Evolutionary conservation across 2,113 vertebrate genomes (phyloP), one percentile per base, ranked within the genome.

Genomic region (Tretioscincus oriximinensis): DNA sequence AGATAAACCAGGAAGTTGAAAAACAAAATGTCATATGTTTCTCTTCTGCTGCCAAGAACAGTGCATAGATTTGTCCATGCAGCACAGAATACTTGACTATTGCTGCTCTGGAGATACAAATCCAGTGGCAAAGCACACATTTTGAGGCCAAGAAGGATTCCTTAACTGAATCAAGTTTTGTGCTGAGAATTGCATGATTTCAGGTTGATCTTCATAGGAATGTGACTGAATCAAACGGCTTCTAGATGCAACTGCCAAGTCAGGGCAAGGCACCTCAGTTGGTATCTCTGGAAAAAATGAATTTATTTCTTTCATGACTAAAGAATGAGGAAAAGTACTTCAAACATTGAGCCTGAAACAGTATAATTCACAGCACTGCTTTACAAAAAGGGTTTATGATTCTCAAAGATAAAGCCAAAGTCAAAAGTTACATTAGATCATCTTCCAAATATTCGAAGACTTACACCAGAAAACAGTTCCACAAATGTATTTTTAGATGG

Each of bases 361-460:
- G 31, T 45, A 76, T 73, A 1, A 73, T 3, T 14, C 76, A 83
- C 26, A 29, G 10, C 2, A 4, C 16, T 80, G 0, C 73, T 22
- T 64, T 1, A 31, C 0, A 8, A 80, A 61, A 21, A 7, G 1
- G 77, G 61, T 4, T 4, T 60, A 54, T 47, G 9, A 70, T 20
- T 6, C 1, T 58, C 4, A 58, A 83, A 81, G 87, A 20, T 1
- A 67, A 58, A 1, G 71, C 2, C 1, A 1, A 85, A 7, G 75
- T 68, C 22, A 86, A 18, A 82, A 1, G 54, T 61, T 51, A 35
- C 49, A 77, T 72, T 77, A 65, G 61, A 35, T 60, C n/a, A n/a
- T 6, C 67, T 24, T 86, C 72, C 66, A 78, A 80, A 67, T 20
- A 41, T 29, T 58, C 54, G 73, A 21, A 70, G 21, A 31, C 35